These are phyloP conservation scores for Microctenopoma stevenorrisi DNA, from an alignment of 2,797 vertebrate genomes.

Conservation along the genomic window DNA sequence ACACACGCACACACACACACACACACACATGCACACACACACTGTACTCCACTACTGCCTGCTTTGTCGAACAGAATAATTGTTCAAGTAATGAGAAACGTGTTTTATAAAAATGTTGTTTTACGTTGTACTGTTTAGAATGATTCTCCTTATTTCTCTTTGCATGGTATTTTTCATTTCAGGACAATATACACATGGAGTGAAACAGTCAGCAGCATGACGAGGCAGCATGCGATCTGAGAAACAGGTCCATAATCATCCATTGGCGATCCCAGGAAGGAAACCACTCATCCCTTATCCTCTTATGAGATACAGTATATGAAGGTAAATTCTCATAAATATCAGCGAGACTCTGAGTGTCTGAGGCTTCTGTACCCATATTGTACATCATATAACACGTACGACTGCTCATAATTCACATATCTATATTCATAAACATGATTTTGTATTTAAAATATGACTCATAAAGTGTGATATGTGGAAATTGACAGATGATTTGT, in stretches of 20 bases:
- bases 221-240: slow-evolving; percentile 35
- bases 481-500: slow-evolving; percentile 87
- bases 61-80: slow-evolving; percentile 34
- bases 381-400: slow-evolving; percentile 76
- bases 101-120: no score
- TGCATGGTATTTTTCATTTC: slow-evolving; percentile 14
- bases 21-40: slow-evolving; percentile 40
- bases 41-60: slow-evolving; percentile 30
- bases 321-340: slow-evolving; percentile 78
- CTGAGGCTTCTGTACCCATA: slow-evolving; percentile 75
- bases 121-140: neutral
- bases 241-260: slow-evolving; percentile 64
- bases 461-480: slow-evolving; percentile 85
- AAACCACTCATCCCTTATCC: slow-evolving; percentile 68
- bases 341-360: slow-evolving; percentile 66
- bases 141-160: slow-evolving; percentile 31
- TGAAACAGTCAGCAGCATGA: slow-evolving; percentile 55
- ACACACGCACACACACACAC: slow-evolving; percentile 33
- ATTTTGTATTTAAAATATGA: slow-evolving; percentile 87
- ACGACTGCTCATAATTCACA: slow-evolving; percentile 79
- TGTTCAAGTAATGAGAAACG: slow-evolving; percentile 24
- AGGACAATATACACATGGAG: slow-evolving; percentile 40
- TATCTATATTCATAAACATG: slow-evolving; percentile 83
- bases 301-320: slow-evolving; percentile 62
- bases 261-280: slow-evolving; percentile 50